Percentiles rank a stretch among this genome's conserved stretches.
These are phyloP conservation scores for Neomonachus schauinslandi DNA, from an alignment of 2,113 vertebrate genomes.

Conservation along the genomic window DNA sequence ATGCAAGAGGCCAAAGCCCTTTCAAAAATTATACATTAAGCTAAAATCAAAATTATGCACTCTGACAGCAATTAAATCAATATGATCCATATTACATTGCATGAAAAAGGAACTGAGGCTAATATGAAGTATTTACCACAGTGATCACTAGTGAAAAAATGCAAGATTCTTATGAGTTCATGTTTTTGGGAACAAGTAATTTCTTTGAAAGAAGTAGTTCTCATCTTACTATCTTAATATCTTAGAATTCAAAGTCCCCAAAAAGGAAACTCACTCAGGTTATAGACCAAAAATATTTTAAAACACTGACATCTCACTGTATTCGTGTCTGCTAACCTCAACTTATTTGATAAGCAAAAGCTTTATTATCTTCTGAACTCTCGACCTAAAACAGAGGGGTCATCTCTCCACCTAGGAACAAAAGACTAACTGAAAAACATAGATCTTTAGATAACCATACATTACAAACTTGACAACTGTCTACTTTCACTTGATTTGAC, in stretches of 20 bases:
- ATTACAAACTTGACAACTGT: neutral
- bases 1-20: neutral
- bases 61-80: neutral
- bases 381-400: neutral
- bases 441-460: neutral
- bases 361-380: neutral
- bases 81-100: neutral
- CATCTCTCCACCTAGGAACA: neutral
- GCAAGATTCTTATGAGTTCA: constrained; percentile 50
- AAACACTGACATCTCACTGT: constrained; percentile 18
- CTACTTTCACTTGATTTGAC: neutral
- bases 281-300: constrained; percentile 4
- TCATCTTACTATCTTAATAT: constrained; percentile 35
- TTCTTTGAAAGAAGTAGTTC: constrained; percentile 62
- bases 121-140: constrained; percentile 62
- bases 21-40: constrained; percentile 33
- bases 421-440: neutral
- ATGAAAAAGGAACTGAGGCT: constrained; percentile 45
- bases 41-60: constrained; percentile 13
- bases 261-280: constrained; percentile 43
- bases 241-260: constrained; percentile 49
- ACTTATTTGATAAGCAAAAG: constrained; percentile 50
- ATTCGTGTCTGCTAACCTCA: constrained; percentile 25
- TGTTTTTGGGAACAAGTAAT: constrained; percentile 63
- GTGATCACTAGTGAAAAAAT: constrained; percentile 66